phyloP scores from a whole-genome alignment of 1,140 invertebrate genomes.

The Hyles vespertilio region DNA sequence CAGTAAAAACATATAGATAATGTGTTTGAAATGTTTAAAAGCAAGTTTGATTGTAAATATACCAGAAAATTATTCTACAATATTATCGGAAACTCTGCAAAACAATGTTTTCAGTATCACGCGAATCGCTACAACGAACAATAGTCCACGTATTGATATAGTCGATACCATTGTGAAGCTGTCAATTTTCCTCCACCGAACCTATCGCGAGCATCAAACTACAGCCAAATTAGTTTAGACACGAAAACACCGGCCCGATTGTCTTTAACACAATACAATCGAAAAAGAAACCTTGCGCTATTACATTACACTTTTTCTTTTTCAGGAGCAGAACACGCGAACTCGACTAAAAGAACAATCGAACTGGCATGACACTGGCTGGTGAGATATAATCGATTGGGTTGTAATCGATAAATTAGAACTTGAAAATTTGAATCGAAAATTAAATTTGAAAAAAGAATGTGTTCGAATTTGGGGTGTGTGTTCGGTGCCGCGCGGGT shows the following conservation, averaged over 20 bases:
- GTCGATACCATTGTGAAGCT: conserved; percentile 18
- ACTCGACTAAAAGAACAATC: conserved; percentile 34
- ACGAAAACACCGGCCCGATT: conserved; percentile 64
- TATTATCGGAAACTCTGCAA: too few species aligned
- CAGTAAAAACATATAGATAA: too few species aligned
- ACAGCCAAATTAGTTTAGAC: conserved; percentile 70
- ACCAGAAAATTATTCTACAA: too few species aligned
- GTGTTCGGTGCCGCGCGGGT: conserved; percentile 22
- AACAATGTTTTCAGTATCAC: too few species aligned
- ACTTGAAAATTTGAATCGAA: not conserved
- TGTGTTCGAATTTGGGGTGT: conserved; percentile 11
- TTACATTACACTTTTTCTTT: conserved; percentile 54
- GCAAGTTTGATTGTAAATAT: too few species aligned
- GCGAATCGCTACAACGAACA: too few species aligned
- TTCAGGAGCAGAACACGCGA: conserved; percentile 62
- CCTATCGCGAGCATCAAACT: conserved; percentile 58
- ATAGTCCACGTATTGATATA: too few species aligned
- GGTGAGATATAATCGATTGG: conserved; percentile 16
- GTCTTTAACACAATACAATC: conserved; percentile 61
- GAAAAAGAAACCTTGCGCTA: conserved; percentile 40
- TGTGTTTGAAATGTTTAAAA: too few species aligned
- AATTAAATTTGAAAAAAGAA: conserved; percentile 13
- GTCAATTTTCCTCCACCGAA: conserved; percentile 57
- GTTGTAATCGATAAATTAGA: too few species aligned
- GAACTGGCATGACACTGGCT: conserved; percentile 27